phyloP scores from a whole-genome alignment of 2,797 vertebrate species.

The Synanceia verrucosa region DNA sequence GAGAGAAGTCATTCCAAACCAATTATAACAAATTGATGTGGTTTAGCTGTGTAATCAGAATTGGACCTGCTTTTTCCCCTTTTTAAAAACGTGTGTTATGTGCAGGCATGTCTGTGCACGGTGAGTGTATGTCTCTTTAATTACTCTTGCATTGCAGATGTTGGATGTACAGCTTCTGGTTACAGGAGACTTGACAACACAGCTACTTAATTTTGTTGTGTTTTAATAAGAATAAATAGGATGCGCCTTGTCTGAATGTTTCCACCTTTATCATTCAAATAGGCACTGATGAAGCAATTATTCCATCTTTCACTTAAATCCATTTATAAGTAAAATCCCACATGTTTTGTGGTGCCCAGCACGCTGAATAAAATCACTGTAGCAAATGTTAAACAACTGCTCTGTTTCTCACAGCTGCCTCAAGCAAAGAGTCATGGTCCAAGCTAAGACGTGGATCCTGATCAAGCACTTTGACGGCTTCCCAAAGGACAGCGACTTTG shows the following conservation, averaged over 20 bases:
- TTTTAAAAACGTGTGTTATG: not conserved
- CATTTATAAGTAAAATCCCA: not conserved
- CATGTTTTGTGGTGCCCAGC: not conserved
- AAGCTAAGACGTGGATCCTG: slow-evolving; percentile 86
- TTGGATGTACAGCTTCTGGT: not conserved
- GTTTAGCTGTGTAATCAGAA: not conserved
- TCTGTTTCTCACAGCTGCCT: slow-evolving; percentile 10
- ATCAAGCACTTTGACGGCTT: slow-evolving; percentile 87
- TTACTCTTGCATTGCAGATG: not conserved
- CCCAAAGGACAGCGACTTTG: slow-evolving; percentile 86
- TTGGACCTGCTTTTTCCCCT: not conserved
- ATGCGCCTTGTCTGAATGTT: not conserved
- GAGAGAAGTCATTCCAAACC: not conserved
- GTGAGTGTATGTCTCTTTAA: not conserved
- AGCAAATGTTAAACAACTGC: not conserved
- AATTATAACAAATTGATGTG: not conserved
- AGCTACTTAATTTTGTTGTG: not conserved
- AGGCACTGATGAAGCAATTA: not conserved
- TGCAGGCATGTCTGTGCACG: not conserved
- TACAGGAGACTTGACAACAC: too few relatives aligned
- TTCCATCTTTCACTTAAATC: not conserved
- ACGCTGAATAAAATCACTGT: not conserved
- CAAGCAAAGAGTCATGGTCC: slow-evolving; percentile 79
- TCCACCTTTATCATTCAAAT: not conserved
- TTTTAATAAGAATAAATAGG: not conserved